Evolutionary conservation across 1,140 invertebrate genomes (phyloP), one percentile per base, ranked within the genome.

Genomic region (Galendromus occidentalis): DNA sequence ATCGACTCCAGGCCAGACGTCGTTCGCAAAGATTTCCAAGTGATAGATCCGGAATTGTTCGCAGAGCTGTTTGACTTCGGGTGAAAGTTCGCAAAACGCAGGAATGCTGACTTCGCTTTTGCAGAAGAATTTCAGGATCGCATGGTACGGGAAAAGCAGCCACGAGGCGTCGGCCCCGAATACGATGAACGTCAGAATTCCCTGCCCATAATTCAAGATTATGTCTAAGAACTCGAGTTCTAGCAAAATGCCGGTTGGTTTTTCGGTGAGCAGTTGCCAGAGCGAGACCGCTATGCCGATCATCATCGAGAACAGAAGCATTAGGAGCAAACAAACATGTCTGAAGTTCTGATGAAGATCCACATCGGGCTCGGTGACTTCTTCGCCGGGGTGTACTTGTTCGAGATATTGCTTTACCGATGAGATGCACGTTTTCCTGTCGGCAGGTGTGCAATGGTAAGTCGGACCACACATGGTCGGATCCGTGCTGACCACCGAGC

Each of bases 151-250:
- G 63, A 82, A 74, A 7, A 87, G 72, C 5, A 90, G 78, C 66
- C 85, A 81, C 68, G 83, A 83, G 6, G 84, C 82, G 74, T 92
- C 86, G 29, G 91, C 74, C 18, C 80, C 81, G 77, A 95, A 95
- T 9, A 93, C 82, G 7, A 85, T 82, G 70, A 92, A 85, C 25
- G 87, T 82, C 67, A 91, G 82, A 42, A 90, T 76, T 42, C 85
- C 86, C 76, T 94, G 90, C 1, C 91, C 90, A 75, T 88, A 89
- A 72, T 86, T 88, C 0, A 92, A 79, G 41, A 87, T 85, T 18
- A 86, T 84, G 75, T 95, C 89, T 29, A 97, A 76, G 75, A 93
- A 95, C 69, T 88, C 83, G 22, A 96, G 76, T 76, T 94, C 90
- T 0, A 93, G 81, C 74, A 90, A 93, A 67, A 94, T 86, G 0